phyloP scores from a whole-genome alignment of 2,113 vertebrate genomes.

The Caretta caretta region DNA sequence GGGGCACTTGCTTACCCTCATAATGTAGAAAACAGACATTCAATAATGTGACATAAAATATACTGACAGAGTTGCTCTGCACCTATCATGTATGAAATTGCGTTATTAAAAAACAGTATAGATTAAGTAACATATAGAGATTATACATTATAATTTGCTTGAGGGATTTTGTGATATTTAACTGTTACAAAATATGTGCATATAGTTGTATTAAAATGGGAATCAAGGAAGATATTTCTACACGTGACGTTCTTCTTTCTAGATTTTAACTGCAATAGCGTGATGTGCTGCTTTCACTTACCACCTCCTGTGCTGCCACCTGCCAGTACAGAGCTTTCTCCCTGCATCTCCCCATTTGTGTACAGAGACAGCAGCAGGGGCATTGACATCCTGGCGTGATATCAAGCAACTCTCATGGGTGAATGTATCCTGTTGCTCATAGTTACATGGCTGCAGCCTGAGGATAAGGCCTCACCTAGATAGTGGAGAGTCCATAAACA shows the following conservation, averaged over 20 bases:
- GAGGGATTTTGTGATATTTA: neutral
- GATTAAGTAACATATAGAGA: neutral
- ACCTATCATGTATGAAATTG: neutral
- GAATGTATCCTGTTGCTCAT: neutral
- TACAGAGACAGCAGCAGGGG: neutral
- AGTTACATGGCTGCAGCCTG: neutral
- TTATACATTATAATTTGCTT: neutral
- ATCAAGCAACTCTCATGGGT: neutral
- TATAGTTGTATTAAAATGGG: neutral
- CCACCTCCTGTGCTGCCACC: neutral
- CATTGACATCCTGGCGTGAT: neutral
- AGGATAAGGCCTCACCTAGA: neutral
- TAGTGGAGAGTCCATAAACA: neutral
- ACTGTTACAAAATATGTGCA: neutral
- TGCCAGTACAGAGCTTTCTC: neutral
- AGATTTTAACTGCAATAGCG: neutral
- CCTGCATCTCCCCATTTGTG: neutral
- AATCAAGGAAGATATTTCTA: neutral
- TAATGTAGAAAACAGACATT: neutral
- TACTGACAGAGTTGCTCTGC: neutral
- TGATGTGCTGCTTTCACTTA: neutral
- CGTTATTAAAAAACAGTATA: neutral
- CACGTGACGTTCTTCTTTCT: neutral
- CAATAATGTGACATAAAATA: neutral
- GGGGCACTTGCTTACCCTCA: neutral